Base-by-base conservation (phyloP, 2,888 invertebrate species). In the Drosophila engyochracea region DNA sequence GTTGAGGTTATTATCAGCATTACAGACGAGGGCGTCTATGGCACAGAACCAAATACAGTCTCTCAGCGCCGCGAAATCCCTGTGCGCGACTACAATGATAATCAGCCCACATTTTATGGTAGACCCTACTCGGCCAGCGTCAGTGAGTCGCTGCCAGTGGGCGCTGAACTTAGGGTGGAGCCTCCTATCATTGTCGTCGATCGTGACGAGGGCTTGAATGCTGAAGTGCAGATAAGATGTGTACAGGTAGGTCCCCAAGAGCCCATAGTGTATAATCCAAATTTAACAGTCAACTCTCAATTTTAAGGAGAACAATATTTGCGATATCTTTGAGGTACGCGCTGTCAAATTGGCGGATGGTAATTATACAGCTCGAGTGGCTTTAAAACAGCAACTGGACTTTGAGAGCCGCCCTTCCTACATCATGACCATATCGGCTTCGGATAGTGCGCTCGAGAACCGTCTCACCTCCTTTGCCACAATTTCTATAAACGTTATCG, bases 1-100 rank as follows among this genome's bases (percentile, higher is more conserved):
- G 93, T 97, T 61, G 97, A 97, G 94, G 96, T 97, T 54, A 96
- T 97, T 89, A 96, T 97, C 77, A 97, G 97, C 91, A 96, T 97
- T 74, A 97, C 97, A 82, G 97, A 97, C 91, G 96, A 96, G 91
- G 95, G 95, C 2, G 93, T 96, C 77, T 95, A 94, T 1, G 95
- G 95, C 59, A 95, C 95, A 0, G 97, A 97, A 82, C 96, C 97
- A 0, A 97, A 97, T 84, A 97, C 97, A 1, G 95, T 97, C 14
- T 97, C 97, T 0, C 93, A 97, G 37, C 94, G 97, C 9, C 94
- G 97, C 30, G 96, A 97, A 84, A 96, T 97, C 49, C 96, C 96
- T 0, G 95, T 97, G 7, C 94, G 95, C 22, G 97, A 97, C 86
- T 95, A 96, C 28, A 98, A 97, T 89, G 97, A 97, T 92, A 97